phyloP scores from a whole-genome alignment of 2,113 vertebrate species.

The Illadopsis cleaveri region DNA sequence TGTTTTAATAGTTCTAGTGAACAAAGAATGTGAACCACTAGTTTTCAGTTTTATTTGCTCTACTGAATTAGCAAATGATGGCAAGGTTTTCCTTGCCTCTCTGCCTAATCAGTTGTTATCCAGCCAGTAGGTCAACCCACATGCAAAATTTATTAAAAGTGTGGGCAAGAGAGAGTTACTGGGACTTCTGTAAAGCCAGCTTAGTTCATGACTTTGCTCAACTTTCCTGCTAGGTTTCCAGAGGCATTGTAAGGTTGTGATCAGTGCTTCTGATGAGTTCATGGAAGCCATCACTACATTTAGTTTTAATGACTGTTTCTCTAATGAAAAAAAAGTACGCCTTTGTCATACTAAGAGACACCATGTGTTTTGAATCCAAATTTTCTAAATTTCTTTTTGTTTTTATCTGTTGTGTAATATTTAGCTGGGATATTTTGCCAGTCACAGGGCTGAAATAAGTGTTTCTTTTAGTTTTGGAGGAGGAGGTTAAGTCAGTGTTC shows the following conservation, averaged over 20 bases:
- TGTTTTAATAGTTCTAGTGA: background rate
- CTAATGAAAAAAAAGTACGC: background rate
- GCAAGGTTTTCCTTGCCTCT: background rate
- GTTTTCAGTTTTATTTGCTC: background rate
- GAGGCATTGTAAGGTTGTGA: background rate
- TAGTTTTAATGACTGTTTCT: constrained; percentile 1
- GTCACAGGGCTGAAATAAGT: background rate
- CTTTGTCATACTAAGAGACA: background rate
- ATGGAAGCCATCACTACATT: background rate
- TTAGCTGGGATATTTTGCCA: background rate
- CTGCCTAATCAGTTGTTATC: background rate
- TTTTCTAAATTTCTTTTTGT: background rate
- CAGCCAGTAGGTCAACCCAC: background rate
- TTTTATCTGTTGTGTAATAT: background rate
- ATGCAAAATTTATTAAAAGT: background rate
- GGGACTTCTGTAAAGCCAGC: background rate
- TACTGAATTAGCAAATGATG: background rate
- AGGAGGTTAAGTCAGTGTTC: background rate
- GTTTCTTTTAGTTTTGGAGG: background rate
- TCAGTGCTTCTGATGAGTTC: background rate
- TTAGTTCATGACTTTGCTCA: background rate
- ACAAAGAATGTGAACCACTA: background rate
- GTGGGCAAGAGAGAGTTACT: background rate
- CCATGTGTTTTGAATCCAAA: background rate
- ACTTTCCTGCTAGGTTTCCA: background rate